Percentiles rank a stretch among this genome's conserved stretches.
Conservation (phyloP, 2,888 invertebrate species). For the Megalurothrips usitatus region DNA sequence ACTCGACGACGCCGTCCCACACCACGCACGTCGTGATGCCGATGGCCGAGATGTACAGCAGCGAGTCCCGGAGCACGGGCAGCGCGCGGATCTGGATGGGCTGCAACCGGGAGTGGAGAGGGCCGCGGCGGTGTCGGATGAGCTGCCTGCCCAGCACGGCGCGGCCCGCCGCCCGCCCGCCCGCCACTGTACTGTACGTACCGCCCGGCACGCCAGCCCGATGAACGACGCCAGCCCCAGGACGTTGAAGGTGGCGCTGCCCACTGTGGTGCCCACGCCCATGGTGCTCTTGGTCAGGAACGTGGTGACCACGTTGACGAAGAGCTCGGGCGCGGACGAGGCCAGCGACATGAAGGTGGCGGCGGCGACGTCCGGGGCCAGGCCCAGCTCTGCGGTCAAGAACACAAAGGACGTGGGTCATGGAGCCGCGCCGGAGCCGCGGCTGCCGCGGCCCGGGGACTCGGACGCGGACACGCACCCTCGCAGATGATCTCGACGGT, state of each 20-base stretch:
- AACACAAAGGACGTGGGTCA: no score
- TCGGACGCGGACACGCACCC: slow-evolving; percentile 46
- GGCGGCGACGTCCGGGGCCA: slow-evolving; percentile 79
- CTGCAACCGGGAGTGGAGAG: slow-evolving; percentile 47
- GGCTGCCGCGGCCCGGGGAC: no score
- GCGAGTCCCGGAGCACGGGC: slow-evolving; percentile 75
- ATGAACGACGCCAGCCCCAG: slow-evolving; percentile 79
- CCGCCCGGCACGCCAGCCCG: slow-evolving; percentile 66
- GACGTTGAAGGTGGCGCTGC: slow-evolving; percentile 81
- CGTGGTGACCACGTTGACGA: slow-evolving; percentile 85
- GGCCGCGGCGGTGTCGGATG: not conserved
- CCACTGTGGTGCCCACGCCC: slow-evolving; percentile 83
- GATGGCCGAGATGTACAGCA: slow-evolving; percentile 71
- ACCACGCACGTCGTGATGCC: slow-evolving; percentile 64
- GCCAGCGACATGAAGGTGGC: slow-evolving; percentile 97
- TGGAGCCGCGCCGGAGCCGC: no score
- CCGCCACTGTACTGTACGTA: slow-evolving; percentile 44
- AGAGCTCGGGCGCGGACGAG: slow-evolving; percentile 90
- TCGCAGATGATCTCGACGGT: slow-evolving; percentile 83
- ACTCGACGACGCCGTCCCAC: slow-evolving; percentile 72
- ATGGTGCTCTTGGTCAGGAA: slow-evolving; percentile 77
- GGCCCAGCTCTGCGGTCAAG: slow-evolving; percentile 41
- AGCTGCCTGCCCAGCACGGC: not conserved
- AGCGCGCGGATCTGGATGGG: slow-evolving; percentile 72
- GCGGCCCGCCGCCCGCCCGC: not conserved